Evolutionary conservation across 1,140 invertebrate species (phyloP).

Genomic region (Nymphalis io): DNA sequence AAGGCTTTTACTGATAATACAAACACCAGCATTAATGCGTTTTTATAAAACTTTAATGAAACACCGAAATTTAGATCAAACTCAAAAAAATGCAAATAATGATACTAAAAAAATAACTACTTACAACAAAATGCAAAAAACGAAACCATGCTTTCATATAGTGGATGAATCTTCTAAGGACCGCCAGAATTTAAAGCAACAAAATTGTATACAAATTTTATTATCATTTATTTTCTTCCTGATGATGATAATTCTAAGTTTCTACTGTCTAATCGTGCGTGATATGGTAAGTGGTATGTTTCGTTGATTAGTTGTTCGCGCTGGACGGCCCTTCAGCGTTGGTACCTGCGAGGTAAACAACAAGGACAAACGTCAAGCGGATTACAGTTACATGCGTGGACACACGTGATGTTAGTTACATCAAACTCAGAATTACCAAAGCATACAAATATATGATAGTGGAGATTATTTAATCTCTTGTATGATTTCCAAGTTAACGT

Average conservation of each 20-base stretch:
- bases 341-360: slow-evolving; percentile 38
- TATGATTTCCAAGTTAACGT: too few species aligned
- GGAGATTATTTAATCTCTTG: not conserved
- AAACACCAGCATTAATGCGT: slow-evolving; percentile 2
- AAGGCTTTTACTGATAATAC: slow-evolving; percentile 86
- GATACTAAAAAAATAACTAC: slow-evolving; percentile 61
- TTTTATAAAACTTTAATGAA: not conserved
- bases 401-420: slow-evolving; percentile 71
- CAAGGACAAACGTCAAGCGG: slow-evolving; percentile 40
- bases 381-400: slow-evolving; percentile 69
- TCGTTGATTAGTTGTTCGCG: slow-evolving; percentile 30
- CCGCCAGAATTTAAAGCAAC: slow-evolving; percentile 19
- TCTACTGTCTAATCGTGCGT: slow-evolving; percentile 30
- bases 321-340: slow-evolving; percentile 31
- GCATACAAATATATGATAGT: slow-evolving; percentile 6
- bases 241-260: slow-evolving; percentile 18
- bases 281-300: slow-evolving; percentile 20
- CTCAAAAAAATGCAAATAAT: slow-evolving; percentile 39
- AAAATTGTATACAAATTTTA: slow-evolving; percentile 9
- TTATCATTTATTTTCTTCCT: slow-evolving; percentile 7
- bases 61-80: not conserved
- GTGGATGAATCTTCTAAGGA: slow-evolving; percentile 59
- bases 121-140: slow-evolving; percentile 79
- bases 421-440: slow-evolving; percentile 42
- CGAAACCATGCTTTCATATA: slow-evolving; percentile 71